phyloP scores from a whole-genome alignment of 2,113 vertebrate genomes.

The Tinamus guttatus region DNA sequence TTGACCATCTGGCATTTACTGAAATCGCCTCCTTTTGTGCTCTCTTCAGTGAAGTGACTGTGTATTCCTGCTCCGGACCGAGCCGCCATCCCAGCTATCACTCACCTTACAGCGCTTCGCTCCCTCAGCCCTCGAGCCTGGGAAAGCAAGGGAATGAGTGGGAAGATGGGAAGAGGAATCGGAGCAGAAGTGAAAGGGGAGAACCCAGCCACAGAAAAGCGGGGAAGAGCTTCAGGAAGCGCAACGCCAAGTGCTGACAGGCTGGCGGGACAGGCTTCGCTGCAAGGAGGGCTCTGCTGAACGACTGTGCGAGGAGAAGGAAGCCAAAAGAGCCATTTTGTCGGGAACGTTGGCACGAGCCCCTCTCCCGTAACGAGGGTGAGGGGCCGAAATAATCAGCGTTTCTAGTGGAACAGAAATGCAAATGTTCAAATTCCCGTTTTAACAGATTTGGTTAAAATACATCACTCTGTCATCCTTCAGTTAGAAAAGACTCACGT shows the following conservation, averaged over 20 bases:
- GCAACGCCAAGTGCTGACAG: slow-evolving; percentile 59
- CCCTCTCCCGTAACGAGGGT: not conserved
- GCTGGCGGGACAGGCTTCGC: slow-evolving; percentile 45
- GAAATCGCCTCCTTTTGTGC: slow-evolving; percentile 46
- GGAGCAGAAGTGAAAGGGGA: slow-evolving; percentile 7
- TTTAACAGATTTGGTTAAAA: slow-evolving; percentile 58
- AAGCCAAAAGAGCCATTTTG: slow-evolving; percentile 46
- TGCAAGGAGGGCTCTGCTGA: slow-evolving; percentile 1
- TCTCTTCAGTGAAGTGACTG: not conserved
- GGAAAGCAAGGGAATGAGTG: slow-evolving; percentile 12
- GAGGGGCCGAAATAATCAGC: slow-evolving; percentile 66
- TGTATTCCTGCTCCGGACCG: not conserved
- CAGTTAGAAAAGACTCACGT: slow-evolving; percentile 10
- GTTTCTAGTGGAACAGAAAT: not conserved
- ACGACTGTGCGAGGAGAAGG: not conserved
- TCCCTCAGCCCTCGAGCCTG: not conserved
- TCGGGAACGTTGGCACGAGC: slow-evolving; percentile 42
- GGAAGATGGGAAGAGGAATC: slow-evolving; percentile 31
- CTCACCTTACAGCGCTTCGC: fast-evolving
- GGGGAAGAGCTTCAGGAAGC: not conserved
- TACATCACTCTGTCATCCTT: slow-evolving; percentile 10
- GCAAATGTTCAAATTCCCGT: slow-evolving; percentile 45
- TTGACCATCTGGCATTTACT: slow-evolving; percentile 65
- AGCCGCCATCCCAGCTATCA: not conserved
- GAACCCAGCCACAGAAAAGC: not conserved